These are phyloP conservation scores for Bombus pyrosoma DNA, from an alignment of 1,140 invertebrate genomes.

Conservation along the genomic window DNA sequence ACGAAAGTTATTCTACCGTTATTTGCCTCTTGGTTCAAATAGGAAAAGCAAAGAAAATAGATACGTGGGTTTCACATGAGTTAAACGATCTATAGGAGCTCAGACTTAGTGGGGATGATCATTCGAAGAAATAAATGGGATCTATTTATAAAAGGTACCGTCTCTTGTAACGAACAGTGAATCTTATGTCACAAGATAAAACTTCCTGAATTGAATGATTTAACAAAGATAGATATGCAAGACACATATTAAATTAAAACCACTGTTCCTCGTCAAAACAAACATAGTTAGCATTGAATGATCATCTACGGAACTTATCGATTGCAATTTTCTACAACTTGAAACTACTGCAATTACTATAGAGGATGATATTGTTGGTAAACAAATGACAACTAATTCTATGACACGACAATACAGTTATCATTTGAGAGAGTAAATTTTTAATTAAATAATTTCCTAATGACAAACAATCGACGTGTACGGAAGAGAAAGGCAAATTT, in stretches of 20 bases:
- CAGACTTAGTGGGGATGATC: background rate
- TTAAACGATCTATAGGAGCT: background rate
- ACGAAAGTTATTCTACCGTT: background rate
- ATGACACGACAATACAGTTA: background rate
- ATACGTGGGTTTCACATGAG: background rate
- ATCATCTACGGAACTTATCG: background rate
- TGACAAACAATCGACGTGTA: background rate
- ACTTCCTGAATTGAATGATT: background rate
- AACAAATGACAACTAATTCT: background rate
- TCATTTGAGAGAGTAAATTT: background rate
- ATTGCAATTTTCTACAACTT: background rate
- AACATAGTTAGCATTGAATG: background rate
- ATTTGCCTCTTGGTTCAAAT: background rate
- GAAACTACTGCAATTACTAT: background rate
- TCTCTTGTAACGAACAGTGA: background rate
- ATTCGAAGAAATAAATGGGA: background rate
- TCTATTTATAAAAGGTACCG: background rate
- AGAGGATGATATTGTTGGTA: background rate
- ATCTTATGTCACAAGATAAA: background rate
- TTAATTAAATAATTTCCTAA: background rate
- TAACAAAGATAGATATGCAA: background rate
- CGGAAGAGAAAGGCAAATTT: background rate
- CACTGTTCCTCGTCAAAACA: background rate
- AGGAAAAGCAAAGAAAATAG: background rate
- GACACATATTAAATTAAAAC: background rate